phyloP scores from a whole-genome alignment of 2,888 invertebrate genomes.

The Tetropium fuscum region DNA sequence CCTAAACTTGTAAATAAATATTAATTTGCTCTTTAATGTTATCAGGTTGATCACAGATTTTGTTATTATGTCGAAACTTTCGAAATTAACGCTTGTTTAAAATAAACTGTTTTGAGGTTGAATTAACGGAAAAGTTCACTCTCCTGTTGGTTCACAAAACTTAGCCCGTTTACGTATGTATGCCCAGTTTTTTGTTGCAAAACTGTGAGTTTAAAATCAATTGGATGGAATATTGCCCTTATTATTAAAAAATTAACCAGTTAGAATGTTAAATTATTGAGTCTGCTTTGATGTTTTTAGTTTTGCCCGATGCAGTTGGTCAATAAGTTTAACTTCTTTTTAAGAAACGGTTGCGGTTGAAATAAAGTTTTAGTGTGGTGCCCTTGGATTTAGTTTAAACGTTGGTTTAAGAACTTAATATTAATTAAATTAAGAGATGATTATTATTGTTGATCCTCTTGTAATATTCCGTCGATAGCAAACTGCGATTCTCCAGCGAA shows the following conservation, averaged over 20 bases:
- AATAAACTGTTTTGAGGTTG: constrained; percentile 36
- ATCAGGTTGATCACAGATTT: constrained; percentile 59
- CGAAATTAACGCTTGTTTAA: constrained; percentile 41
- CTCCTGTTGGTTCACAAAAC: constrained; percentile 49
- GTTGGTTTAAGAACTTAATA: constrained; percentile 34
- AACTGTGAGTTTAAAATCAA: constrained; percentile 45
- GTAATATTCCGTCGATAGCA: constrained; percentile 56
- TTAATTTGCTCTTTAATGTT: constrained; percentile 35
- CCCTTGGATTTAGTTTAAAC: constrained; percentile 47
- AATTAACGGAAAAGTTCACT: constrained; percentile 44
- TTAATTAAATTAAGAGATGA: constrained; percentile 41
- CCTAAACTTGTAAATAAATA: constrained; percentile 54
- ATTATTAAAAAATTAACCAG: constrained; percentile 38
- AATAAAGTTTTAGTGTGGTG: constrained; percentile 44
- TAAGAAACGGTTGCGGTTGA: constrained; percentile 28
- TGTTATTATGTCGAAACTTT: constrained; percentile 50
- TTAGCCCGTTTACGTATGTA: constrained; percentile 56
- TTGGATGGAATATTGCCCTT: constrained; percentile 53
- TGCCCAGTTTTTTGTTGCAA: constrained; percentile 52
- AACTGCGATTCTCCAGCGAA: constrained; percentile 56
- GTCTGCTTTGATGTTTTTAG: constrained; percentile 55
- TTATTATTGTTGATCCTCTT: constrained; percentile 50
- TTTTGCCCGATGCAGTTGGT: constrained; percentile 59
- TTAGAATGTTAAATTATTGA: constrained; percentile 57
- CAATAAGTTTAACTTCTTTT: constrained; percentile 54